phyloP scores from a whole-genome alignment of 2,113 vertebrate genomes.

The Microcebus ravelobensis region DNA sequence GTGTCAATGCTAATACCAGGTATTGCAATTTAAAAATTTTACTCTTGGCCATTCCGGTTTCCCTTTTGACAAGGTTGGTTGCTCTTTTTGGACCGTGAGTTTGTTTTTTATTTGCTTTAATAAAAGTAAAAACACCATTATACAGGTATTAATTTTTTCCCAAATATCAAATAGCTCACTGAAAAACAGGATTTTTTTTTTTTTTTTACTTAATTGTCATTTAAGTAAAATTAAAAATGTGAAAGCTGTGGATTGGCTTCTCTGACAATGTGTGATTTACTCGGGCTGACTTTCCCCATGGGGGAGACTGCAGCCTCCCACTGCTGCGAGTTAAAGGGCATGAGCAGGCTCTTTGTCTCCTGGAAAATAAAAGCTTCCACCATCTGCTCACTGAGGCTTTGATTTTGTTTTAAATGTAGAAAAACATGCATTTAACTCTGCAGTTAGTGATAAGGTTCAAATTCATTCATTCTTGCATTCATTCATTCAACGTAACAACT shows the following conservation, averaged over 20 bases:
- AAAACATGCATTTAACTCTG: constrained; percentile 14
- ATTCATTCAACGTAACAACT: not conserved
- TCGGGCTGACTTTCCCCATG: not conserved
- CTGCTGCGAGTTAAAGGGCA: not conserved
- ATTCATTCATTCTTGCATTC: not conserved
- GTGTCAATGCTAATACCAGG: not conserved
- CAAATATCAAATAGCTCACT: not conserved
- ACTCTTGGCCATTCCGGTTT: not conserved
- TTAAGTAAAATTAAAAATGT: not conserved
- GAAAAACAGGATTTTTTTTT: not conserved
- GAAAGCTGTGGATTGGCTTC: not conserved
- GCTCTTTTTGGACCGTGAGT: not conserved
- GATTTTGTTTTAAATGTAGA: constrained; percentile 33
- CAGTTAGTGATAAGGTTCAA: not conserved
- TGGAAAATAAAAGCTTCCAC: constrained; percentile 48
- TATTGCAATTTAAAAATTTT: not conserved
- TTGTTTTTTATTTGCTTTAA: not conserved
- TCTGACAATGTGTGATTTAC: not conserved
- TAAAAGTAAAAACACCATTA: not conserved
- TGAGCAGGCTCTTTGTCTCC: constrained; percentile 27
- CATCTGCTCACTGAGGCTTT: constrained; percentile 54
- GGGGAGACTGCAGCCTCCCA: not conserved
- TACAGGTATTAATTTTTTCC: constrained; percentile 16
- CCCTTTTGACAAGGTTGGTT: not conserved
- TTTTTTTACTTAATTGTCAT: too few species aligned